phyloP scores from a whole-genome alignment of 1,140 invertebrate genomes.

The Ips nitidus region DNA sequence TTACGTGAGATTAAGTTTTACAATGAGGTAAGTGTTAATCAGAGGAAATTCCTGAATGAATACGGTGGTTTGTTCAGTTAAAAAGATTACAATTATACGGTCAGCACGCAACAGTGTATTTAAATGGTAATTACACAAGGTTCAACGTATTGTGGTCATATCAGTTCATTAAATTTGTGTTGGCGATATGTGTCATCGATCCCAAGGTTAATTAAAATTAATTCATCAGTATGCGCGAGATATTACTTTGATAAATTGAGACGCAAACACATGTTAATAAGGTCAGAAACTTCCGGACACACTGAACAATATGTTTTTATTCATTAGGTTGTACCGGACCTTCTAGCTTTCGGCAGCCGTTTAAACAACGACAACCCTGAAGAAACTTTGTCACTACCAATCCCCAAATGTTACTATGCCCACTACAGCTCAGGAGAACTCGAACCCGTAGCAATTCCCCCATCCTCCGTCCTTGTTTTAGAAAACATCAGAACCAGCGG shows the following conservation, averaged over 20 bases:
- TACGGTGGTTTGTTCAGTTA: no score
- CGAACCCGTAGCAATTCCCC: slow-evolving; percentile 57
- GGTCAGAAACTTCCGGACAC: no score
- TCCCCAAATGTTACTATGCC: slow-evolving; percentile 67
- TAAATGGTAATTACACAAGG: not conserved
- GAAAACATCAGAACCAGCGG: slow-evolving; percentile 61
- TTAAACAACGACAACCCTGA: slow-evolving; percentile 51
- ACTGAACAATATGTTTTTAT: no score
- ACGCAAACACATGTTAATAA: no score
- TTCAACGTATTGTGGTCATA: not conserved
- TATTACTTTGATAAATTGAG: no score
- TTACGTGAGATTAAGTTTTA: slow-evolving; percentile 81
- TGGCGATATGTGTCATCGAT: slow-evolving; percentile 7
- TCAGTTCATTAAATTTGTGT: slow-evolving; percentile 5
- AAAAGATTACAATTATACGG: no score
- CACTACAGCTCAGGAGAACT: slow-evolving; percentile 56
- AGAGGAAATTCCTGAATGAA: not conserved
- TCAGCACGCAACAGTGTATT: not conserved
- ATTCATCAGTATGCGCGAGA: not conserved
- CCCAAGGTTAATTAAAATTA: not conserved
- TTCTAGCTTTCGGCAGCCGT: slow-evolving; percentile 55
- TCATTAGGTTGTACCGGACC: slow-evolving; percentile 64
- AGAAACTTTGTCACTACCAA: slow-evolving; percentile 55
- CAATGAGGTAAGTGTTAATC: slow-evolving; percentile 62
- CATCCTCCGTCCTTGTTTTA: slow-evolving; percentile 66